A percentile compares a stretch with the other conserved stretches of the same genome.
These are phyloP conservation scores for Ormyrus rosae DNA, from an alignment of 2,888 invertebrate species.

Conservation along the genomic window DNA sequence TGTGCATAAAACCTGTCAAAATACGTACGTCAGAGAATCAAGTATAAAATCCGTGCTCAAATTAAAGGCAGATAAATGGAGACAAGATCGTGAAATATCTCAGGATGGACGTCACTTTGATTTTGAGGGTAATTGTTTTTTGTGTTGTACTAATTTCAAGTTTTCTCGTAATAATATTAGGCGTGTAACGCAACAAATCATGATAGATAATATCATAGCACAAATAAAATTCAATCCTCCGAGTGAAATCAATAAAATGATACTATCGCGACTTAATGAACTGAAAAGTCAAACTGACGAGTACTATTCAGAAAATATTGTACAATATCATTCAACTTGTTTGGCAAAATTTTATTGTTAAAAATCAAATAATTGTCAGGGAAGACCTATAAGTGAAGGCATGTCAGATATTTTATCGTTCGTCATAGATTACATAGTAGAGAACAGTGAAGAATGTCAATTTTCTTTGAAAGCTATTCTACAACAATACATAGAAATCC, in stretches of 20 bases:
- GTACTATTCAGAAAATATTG: conserved; percentile 38
- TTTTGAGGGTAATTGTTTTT: background rate
- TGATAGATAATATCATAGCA: conserved; percentile 35
- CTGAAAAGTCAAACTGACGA: conserved; percentile 40
- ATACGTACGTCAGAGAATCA: conserved; percentile 31
- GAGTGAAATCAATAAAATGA: conserved; percentile 33
- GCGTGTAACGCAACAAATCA: conserved; percentile 15
- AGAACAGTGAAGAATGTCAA: conserved; percentile 47
- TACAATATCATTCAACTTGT: conserved; percentile 36
- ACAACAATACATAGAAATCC: background rate
- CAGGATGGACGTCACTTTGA: background rate
- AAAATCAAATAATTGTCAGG: too few relatives aligned
- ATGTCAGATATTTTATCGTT: conserved; percentile 38
- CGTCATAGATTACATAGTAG: conserved; percentile 40
- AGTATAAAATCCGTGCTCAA: conserved; percentile 41
- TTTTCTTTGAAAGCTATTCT: conserved; percentile 44
- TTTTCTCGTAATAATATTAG: background rate
- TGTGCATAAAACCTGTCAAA: conserved; percentile 45
- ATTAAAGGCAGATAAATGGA: background rate
- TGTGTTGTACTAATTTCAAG: background rate
- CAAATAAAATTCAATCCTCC: conserved; percentile 33
- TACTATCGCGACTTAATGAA: conserved; percentile 31
- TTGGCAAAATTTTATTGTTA: conserved; percentile 13
- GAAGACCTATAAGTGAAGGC: conserved; percentile 37
- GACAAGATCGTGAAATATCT: background rate